A percentile compares a stretch with the other conserved stretches of the same genome.
Conservation (phyloP, 2,797 vertebrate genomes). For the Sebastes cheni region DNA sequence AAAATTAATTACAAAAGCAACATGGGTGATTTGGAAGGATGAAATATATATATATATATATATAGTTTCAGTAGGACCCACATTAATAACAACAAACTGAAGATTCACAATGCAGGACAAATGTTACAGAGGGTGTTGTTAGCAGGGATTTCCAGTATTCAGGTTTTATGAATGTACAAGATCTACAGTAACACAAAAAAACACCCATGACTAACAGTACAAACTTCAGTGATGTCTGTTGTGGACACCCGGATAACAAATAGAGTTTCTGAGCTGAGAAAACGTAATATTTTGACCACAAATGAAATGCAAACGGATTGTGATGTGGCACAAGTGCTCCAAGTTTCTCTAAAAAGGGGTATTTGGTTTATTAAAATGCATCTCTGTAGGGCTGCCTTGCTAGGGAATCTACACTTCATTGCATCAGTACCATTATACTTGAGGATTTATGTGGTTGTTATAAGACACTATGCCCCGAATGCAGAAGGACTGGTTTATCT, state of each 20-base stretch:
- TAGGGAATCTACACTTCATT: not conserved
- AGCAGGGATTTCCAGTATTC: conserved; percentile 17
- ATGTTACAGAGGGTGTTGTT: not conserved
- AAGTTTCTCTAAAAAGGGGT: not conserved
- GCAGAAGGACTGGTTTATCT: conserved; percentile 66
- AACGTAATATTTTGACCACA: not conserved
- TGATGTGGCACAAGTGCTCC: conserved; percentile 22
- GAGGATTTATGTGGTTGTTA: conserved; percentile 71
- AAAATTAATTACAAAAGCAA: conserved; percentile 19
- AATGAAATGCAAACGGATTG: conserved; percentile 34
- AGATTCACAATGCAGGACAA: conserved; percentile 4
- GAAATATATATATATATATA: not conserved
- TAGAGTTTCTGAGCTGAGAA: conserved; percentile 21
- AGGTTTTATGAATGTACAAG: conserved; percentile 29
- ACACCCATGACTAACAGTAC: conserved; percentile 2
- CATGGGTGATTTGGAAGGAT: conserved; percentile 13
- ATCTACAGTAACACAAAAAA: conserved; percentile 26
- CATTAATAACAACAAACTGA: not conserved
- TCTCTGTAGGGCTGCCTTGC: not conserved
- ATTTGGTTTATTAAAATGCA: not conserved
- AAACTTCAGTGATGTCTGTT: conserved; percentile 22
- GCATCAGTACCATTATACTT: conserved; percentile 24
- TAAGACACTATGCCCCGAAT: conserved; percentile 76
- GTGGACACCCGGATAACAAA: not conserved
- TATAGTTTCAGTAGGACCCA: conserved; percentile 23